phyloP scores from a whole-genome alignment of 2,113 vertebrate genomes.

The Gymnogyps californianus region DNA sequence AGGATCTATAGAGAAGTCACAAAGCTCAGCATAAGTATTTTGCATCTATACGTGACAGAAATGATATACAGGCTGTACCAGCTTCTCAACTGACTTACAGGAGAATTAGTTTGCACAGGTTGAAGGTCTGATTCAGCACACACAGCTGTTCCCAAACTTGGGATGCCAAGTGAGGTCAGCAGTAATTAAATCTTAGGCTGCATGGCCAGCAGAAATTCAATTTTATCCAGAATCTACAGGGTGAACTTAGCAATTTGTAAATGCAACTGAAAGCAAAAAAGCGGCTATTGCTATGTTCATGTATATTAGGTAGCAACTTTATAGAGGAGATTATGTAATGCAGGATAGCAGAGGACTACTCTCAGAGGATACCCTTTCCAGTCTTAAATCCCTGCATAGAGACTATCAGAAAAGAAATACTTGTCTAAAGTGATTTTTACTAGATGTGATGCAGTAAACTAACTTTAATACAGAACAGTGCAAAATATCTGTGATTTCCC shows the following conservation, averaged over 20 bases:
- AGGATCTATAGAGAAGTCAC: background rate
- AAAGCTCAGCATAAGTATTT: background rate
- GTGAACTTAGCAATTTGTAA: background rate
- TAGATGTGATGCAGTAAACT: conserved; percentile 10
- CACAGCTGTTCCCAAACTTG: conserved; percentile 15
- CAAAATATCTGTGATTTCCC: background rate
- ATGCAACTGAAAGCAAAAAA: background rate
- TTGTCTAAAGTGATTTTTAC: background rate
- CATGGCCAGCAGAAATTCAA: background rate
- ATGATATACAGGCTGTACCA: background rate
- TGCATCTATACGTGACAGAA: background rate
- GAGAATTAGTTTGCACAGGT: background rate
- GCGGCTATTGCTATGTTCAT: background rate
- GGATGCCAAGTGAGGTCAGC: conserved; percentile 26
- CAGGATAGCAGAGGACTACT: background rate
- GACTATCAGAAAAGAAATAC: background rate
- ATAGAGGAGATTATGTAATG: background rate
- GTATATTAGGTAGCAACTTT: background rate
- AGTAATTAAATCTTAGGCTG: background rate
- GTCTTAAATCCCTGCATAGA: background rate
- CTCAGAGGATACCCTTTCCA: background rate
- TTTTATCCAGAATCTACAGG: background rate
- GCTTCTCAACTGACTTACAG: background rate
- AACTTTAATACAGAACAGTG: background rate
- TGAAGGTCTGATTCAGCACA: conserved; percentile 19